Conservation (phyloP, 2,113 vertebrate species). For the Bettongia penicillata region DNA sequence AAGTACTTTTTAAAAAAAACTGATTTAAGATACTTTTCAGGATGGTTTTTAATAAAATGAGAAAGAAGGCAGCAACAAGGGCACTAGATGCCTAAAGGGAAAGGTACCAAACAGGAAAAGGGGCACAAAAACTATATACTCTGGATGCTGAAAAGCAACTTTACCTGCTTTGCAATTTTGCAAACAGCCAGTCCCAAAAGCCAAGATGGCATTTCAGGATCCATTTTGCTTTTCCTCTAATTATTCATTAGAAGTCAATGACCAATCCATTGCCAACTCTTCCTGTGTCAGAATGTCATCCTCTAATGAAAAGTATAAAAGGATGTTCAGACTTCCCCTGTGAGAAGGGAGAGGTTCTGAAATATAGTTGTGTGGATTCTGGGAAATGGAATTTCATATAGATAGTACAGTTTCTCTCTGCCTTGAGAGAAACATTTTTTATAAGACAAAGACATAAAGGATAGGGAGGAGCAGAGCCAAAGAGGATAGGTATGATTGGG, state of each 20-base stretch:
- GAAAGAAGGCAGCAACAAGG: neutral
- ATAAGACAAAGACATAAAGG: neutral
- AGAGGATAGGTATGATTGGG: neutral
- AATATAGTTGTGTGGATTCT: neutral
- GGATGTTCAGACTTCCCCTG: neutral
- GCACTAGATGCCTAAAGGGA: neutral
- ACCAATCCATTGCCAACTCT: neutral
- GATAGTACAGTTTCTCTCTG: neutral
- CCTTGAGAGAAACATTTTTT: neutral
- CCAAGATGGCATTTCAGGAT: neutral
- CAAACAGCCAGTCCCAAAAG: neutral
- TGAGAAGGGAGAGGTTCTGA: neutral
- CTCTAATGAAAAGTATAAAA: neutral
- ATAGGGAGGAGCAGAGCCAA: neutral
- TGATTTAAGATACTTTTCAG: neutral
- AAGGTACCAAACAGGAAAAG: neutral
- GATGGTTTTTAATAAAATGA: neutral
- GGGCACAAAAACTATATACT: neutral
- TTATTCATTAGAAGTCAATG: neutral
- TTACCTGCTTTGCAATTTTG: neutral
- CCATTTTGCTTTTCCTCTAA: neutral
- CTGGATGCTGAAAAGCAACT: neutral
- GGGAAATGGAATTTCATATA: neutral
- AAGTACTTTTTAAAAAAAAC: neutral
- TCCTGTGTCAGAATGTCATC: neutral